Evolutionary conservation across 2,888 invertebrate genomes (phyloP), one percentile per base, ranked within the genome.

Genomic region (Axea sp.): DNA sequence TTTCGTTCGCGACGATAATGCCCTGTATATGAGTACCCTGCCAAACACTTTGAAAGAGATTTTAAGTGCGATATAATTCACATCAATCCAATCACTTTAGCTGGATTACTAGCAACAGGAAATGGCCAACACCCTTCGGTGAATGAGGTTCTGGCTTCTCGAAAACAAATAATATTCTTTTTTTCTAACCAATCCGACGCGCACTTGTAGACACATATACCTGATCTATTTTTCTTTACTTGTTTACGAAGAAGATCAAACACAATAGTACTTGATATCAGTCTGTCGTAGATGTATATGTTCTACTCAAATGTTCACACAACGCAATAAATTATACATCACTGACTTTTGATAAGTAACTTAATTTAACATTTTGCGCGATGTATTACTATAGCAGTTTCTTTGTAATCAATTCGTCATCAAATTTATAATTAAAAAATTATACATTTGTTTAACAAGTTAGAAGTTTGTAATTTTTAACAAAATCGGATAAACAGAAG

Each of bases 81-180:
- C 76, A 75, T 78, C 79, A 78, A 81, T 81, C 80, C 83, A 84
- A 85, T 85, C 83, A 84, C 83, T 83, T 84, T 77, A 76, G 78
- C 77, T 77, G 80, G 80, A 82, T 84, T 84, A 82, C 78, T 77
- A 77, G 74, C 78, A 77, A 75, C 80, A 79, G 83, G 81, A 84
- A 83, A 81, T 77, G 79, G 78, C 77, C 80, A 77, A 74, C 79
- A 72, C 80, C 72, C 74, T 65, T 60, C 41, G 43, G 26, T 43
- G 68, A 69, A 65, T 69, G 49, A 57, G 65, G 55, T 26, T 35
- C 49, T 31, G 15, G 45, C 14, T 45, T 65, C 55, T 26, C 22
- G 69, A 45, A 73, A 75, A 76, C 69, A 69, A 69, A 76, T 65
- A 68, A 68, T 41, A 33, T 37, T 59, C 26, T 19, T 53, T 26